These are phyloP conservation scores for Solenodon paradoxus DNA, from an alignment of 2,113 vertebrate genomes.

Conservation along the genomic window DNA sequence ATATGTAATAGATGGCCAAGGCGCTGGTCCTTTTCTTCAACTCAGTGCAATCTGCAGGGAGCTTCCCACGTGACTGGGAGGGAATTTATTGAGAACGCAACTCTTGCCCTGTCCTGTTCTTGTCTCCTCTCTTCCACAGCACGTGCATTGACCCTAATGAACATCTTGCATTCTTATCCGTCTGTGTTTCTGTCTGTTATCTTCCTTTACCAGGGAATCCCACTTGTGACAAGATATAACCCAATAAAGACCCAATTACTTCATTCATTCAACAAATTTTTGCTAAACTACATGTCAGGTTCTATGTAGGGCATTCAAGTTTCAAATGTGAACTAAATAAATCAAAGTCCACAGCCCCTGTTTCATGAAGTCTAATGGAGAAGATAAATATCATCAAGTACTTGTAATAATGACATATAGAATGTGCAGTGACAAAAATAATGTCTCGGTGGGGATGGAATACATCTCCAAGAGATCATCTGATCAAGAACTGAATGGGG, in stretches of 20 bases:
- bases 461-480: background rate
- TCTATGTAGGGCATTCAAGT: background rate
- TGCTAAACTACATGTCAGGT: background rate
- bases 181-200: no score
- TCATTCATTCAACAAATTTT: background rate
- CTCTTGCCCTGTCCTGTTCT: background rate
- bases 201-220: background rate
- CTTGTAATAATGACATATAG: background rate
- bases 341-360: background rate
- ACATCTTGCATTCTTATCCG: background rate
- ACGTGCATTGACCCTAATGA: background rate
- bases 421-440: background rate
- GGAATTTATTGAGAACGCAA: background rate
- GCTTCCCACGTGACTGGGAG: background rate
- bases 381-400: background rate
- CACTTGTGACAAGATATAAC: background rate
- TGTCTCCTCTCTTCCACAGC: background rate
- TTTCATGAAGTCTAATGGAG: background rate
- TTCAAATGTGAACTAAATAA: background rate
- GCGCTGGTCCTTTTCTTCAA: background rate
- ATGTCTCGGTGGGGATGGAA: background rate
- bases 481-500: background rate
- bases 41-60: background rate
- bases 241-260: background rate
- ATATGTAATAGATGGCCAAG: background rate